Evolutionary conservation across 2,113 vertebrate species (phyloP).

Genomic region (Cygnus buccinator): DNA sequence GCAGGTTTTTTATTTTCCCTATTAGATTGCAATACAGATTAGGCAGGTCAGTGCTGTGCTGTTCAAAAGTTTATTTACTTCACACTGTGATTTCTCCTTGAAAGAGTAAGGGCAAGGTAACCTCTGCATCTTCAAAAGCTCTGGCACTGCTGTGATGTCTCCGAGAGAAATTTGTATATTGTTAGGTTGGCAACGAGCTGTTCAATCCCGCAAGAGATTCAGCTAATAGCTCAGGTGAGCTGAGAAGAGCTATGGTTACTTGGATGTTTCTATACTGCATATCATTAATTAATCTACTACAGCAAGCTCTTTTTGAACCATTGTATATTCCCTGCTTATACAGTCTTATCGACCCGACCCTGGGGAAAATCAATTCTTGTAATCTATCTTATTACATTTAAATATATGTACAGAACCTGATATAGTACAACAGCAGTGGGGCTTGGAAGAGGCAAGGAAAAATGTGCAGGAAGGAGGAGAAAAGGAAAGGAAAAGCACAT

Average conservation of each 20-base stretch:
- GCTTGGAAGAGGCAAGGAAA: not conserved
- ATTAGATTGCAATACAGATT: not conserved
- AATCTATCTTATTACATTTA: constrained; percentile 70
- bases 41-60: not conserved
- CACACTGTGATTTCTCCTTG: constrained; percentile 53
- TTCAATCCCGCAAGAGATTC: constrained; percentile 33
- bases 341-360: constrained; percentile 62
- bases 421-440: not conserved
- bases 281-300: constrained; percentile 75
- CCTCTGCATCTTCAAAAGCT: constrained; percentile 56
- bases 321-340: constrained; percentile 35
- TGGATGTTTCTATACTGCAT: constrained; percentile 31
- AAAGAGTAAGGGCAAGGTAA: constrained; percentile 32
- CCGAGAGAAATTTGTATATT: constrained; percentile 29
- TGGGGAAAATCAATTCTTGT: constrained; percentile 66
- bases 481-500: not conserved
- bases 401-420: constrained; percentile 62
- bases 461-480: not conserved
- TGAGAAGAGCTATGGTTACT: not conserved
- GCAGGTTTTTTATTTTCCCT: not conserved
- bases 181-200: constrained; percentile 29
- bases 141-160: constrained; percentile 48
- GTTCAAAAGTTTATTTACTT: constrained; percentile 55
- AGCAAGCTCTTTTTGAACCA: not conserved
- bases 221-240: constrained; percentile 46